A percentile compares a stretch with the other conserved stretches of the same genome.
phyloP scores from a whole-genome alignment of 2,113 vertebrate species.

The Sebastes schlegelii region DNA sequence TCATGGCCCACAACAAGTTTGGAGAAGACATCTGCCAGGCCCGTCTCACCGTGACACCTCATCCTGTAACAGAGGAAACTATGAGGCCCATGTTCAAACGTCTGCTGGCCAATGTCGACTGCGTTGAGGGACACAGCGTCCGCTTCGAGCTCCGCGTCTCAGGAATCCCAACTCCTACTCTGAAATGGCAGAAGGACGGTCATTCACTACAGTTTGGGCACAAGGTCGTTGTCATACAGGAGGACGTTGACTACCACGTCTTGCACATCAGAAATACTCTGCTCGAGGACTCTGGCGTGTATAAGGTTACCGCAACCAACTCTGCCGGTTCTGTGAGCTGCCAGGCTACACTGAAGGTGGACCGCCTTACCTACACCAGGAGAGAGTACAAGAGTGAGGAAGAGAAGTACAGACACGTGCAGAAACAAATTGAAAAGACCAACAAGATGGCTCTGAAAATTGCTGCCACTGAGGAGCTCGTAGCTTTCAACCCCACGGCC shows the following conservation, averaged over 20 bases:
- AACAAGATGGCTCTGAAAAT: slow-evolving; percentile 95
- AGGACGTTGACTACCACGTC: slow-evolving; percentile 92
- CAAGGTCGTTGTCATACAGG: slow-evolving; percentile 91
- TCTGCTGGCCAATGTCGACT: slow-evolving; percentile 93
- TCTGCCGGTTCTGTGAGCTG: slow-evolving; percentile 92
- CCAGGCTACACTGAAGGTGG: slow-evolving; percentile 94
- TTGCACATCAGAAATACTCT: slow-evolving; percentile 94
- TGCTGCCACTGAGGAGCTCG: slow-evolving; percentile 86
- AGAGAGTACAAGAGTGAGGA: slow-evolving; percentile 93
- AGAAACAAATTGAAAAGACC: slow-evolving; percentile 96
- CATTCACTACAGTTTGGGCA: slow-evolving; percentile 89
- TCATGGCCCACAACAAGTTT: slow-evolving; percentile 94
- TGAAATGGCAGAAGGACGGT: slow-evolving; percentile 97
- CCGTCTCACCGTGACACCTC: slow-evolving; percentile 91
- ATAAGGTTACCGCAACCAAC: slow-evolving; percentile 96
- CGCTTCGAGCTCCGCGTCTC: slow-evolving; percentile 96
- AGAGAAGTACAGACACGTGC: slow-evolving; percentile 88
- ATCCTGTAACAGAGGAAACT: slow-evolving; percentile 89
- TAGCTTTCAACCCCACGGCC: slow-evolving; percentile 92
- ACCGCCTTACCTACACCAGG: slow-evolving; percentile 92
- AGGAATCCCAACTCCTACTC: slow-evolving; percentile 87
- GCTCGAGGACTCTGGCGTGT: slow-evolving; percentile 94
- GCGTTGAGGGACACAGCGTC: slow-evolving; percentile 92
- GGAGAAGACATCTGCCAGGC: slow-evolving; percentile 98
- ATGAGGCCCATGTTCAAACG: slow-evolving; percentile 99